phyloP scores from a whole-genome alignment of 2,113 vertebrate species.

The Scolopax mira region DNA sequence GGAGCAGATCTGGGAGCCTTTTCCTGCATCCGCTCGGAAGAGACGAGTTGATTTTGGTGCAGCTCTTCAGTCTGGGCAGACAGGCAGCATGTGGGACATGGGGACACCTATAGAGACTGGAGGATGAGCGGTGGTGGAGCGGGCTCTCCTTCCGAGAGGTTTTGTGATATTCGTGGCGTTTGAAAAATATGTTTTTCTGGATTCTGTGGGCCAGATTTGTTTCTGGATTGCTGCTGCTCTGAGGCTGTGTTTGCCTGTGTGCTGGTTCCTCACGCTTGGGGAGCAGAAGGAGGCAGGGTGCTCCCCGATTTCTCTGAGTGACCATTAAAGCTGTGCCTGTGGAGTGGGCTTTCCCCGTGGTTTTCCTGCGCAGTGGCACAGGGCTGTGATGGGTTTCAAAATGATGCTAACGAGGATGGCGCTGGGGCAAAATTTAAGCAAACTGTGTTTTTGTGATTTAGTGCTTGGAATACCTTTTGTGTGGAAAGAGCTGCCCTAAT shows the following conservation, averaged over 20 bases:
- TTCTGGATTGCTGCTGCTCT: not conserved
- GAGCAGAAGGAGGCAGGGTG: not conserved
- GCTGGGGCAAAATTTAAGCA: not conserved
- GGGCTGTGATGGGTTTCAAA: not conserved
- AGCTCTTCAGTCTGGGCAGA: not conserved
- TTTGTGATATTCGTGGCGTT: not conserved
- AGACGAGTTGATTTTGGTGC: not conserved
- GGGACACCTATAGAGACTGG: not conserved
- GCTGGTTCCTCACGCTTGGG: not conserved
- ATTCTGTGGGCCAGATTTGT: not conserved
- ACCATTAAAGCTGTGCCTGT: not conserved
- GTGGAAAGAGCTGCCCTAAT: not conserved
- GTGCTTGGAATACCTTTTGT: not conserved
- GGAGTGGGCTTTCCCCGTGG: not conserved
- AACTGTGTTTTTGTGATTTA: not conserved
- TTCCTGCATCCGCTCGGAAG: not conserved
- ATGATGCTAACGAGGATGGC: accelerated
- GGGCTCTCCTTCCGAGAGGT: not conserved
- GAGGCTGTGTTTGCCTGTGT: not conserved
- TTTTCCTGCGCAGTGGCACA: not conserved
- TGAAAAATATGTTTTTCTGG: not conserved
- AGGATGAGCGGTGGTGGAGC: not conserved
- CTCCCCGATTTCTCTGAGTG: not conserved
- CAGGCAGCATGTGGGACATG: not conserved
- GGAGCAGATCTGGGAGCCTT: not conserved